These are phyloP conservation scores for Halocaridina rubra DNA, from an alignment of 2,888 invertebrate genomes.

Conservation along the genomic window DNA sequence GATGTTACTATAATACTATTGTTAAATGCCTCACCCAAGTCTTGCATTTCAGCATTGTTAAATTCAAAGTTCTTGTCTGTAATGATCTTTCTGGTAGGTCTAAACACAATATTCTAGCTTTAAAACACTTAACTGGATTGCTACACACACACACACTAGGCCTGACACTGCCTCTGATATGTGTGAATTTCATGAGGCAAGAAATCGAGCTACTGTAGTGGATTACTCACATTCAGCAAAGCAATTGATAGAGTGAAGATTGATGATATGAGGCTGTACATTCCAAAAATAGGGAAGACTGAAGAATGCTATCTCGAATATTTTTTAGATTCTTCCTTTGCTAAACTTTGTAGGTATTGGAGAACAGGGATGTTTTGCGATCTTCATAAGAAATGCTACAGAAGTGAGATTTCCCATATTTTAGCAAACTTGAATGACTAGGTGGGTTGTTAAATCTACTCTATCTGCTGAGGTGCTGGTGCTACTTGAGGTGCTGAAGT, in stretches of 20 bases:
- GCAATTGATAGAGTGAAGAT: background rate
- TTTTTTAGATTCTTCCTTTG: constrained; percentile 18
- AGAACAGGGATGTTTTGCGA: no score
- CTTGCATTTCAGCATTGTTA: no score
- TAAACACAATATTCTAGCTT: no score
- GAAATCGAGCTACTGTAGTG: background rate
- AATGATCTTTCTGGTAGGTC: no score
- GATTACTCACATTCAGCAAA: background rate
- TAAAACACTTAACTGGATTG: no score
- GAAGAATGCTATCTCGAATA: no score
- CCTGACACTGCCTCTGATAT: background rate
- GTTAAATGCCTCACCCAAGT: no score
- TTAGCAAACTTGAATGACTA: background rate
- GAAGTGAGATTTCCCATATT: background rate
- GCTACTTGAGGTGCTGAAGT: constrained; percentile 1
- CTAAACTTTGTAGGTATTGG: background rate
- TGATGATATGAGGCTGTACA: background rate
- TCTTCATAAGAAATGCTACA: background rate
- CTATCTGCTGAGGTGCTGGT: background rate
- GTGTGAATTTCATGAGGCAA: background rate
- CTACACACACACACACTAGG: background rate
- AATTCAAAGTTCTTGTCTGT: no score
- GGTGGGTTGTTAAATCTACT: constrained; percentile 5
- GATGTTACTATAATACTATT: no score
- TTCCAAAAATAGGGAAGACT: no score